Base-by-base conservation (phyloP, 1,140 invertebrate species). In the Papilio helenus region DNA sequence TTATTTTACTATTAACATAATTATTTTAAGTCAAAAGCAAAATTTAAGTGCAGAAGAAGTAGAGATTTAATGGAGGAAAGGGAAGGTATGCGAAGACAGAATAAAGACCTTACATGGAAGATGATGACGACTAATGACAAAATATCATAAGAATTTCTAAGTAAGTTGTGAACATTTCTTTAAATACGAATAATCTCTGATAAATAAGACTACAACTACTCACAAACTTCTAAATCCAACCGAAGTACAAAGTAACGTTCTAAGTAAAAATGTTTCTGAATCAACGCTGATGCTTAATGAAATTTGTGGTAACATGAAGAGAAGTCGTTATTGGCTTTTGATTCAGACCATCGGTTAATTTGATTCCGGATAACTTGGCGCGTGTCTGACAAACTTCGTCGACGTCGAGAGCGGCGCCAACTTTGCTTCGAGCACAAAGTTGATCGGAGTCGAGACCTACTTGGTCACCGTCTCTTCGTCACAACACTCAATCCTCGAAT, bases 281-380 rank as follows among this genome's bases (percentile, higher is more conserved):
- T 68, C 61, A 72, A 72, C 42, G 34, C 34, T 44, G 42, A 72
- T 42, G 34, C 18, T 44, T 72, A 72, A 72, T 72, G 39, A 72
- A 44, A 72, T 72, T 72, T 72, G 16, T 72, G 39, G 18, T 34
- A 72, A 72, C 39, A 72, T 72, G 29, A 34, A 72, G 71, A 29
- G 34, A 44, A 44, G 10, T 72, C 71, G 71, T 72, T 72, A 72
- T 72, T 72, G 71, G 71, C 71, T 44, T 72, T 72, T 72, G 71
- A 72, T 72, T 72, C 71, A 44, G 71, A 72, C 26, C 71, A 72
- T 72, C 34, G 71, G 71, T 72, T 72, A 72, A 72, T 72, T 72
- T 72, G 71, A 72, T 39, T 42, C 71, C 34, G 71, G 71, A 72
- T n/a, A 72, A 72, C 18, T 72, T 44, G 34, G 34, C 29, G 71